phyloP scores from a whole-genome alignment of 2,113 vertebrate genomes.

The Petroica traversi region DNA sequence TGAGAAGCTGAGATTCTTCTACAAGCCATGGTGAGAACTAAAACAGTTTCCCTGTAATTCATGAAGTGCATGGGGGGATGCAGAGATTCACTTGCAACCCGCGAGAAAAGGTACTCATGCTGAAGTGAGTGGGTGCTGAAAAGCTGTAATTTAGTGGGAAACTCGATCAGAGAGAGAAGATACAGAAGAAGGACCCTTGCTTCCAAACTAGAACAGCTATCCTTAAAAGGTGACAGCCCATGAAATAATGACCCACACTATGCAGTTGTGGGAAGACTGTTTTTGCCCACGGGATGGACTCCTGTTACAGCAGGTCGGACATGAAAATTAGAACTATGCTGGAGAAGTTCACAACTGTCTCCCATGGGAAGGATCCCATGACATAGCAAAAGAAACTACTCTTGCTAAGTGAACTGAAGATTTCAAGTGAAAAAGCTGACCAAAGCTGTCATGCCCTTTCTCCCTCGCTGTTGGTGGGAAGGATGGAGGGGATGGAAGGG shows the following conservation, averaged over 20 bases:
- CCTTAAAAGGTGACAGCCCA: neutral
- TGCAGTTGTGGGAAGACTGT: neutral
- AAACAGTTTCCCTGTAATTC: neutral
- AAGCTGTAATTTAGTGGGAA: neutral
- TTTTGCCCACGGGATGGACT: neutral
- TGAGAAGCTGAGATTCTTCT: neutral
- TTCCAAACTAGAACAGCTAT: neutral
- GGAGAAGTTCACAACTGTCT: neutral
- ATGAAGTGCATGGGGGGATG: neutral
- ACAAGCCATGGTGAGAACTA: neutral
- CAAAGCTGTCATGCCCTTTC: neutral
- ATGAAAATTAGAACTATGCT: neutral
- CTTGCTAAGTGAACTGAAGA: neutral
- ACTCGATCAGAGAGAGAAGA: neutral
- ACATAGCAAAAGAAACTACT: neutral
- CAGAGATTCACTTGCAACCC: neutral
- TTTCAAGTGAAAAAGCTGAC: neutral
- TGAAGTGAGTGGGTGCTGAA: neutral
- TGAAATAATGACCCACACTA: neutral
- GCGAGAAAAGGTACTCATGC: neutral
- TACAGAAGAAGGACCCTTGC: neutral
- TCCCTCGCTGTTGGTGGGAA: neutral
- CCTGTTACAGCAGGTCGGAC: accelerated
- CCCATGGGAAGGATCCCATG: accelerated
- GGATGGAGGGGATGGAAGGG: neutral